These are phyloP conservation scores for Leucopsar rothschildi DNA, from an alignment of 2,113 vertebrate genomes.

Conservation along the genomic window DNA sequence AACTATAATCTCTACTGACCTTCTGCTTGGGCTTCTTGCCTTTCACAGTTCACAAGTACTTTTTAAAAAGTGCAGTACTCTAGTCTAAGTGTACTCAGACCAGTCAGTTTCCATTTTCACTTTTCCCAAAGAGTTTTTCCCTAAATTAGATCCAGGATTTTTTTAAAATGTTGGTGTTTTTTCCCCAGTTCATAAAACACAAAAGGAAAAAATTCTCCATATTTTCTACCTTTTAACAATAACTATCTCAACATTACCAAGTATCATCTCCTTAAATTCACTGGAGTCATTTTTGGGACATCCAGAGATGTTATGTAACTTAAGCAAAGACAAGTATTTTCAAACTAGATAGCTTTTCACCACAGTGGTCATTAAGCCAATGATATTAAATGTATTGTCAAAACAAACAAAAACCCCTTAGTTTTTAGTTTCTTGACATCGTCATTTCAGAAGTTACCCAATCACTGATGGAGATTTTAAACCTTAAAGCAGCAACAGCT, in stretches of 20 bases:
- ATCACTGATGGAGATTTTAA: background rate
- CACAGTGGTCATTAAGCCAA: background rate
- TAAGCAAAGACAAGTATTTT: background rate
- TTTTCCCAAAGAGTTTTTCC: background rate
- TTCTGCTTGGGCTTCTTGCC: background rate
- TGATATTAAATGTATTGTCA: background rate
- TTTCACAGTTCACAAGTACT: background rate
- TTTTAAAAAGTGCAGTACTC: background rate
- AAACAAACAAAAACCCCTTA: background rate
- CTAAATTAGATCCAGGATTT: background rate
- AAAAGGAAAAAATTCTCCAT: background rate
- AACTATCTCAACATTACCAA: background rate
- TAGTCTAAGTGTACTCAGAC: background rate
- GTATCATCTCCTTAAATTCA: background rate
- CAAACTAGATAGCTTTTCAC: background rate
- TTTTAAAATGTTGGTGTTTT: background rate
- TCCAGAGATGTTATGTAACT: background rate
- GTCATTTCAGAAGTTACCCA: background rate
- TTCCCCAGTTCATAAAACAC: background rate
- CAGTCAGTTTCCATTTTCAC: background rate
- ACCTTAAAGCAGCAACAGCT: background rate
- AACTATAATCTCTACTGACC: background rate
- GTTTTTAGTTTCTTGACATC: background rate
- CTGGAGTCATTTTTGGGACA: background rate
- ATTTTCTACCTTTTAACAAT: background rate